These are phyloP conservation scores for Talpa occidentalis DNA, from an alignment of 2,113 vertebrate genomes.

Conservation along the genomic window DNA sequence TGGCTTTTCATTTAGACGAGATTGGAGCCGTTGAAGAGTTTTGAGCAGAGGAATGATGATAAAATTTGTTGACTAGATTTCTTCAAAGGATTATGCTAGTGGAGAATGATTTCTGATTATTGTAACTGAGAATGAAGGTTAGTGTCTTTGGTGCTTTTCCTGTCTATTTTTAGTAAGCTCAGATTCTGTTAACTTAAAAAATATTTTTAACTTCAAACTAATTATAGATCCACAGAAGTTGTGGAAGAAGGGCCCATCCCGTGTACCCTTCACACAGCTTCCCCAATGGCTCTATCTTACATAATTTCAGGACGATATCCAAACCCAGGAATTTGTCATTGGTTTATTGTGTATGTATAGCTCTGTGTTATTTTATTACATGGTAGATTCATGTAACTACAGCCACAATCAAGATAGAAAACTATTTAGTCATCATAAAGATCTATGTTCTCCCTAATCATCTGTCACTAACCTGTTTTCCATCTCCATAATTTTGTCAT, in stretches of 20 bases:
- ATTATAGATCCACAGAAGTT: not conserved
- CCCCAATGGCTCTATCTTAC: not conserved
- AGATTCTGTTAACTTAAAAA: not conserved
- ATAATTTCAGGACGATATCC: not conserved
- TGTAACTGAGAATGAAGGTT: not conserved
- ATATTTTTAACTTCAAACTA: not conserved
- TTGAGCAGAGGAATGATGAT: not conserved
- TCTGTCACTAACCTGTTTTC: not conserved
- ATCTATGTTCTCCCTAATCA: not conserved
- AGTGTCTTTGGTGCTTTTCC: not conserved
- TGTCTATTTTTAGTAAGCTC: not conserved
- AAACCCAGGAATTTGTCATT: not conserved
- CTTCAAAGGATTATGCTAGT: slow-evolving; percentile 1
- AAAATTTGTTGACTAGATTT: not conserved
- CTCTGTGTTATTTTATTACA: not conserved
- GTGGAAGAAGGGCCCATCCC: not conserved
- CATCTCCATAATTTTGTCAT: not conserved
- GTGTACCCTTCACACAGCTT: not conserved
- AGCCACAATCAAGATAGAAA: not conserved
- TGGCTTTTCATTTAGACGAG: not conserved
- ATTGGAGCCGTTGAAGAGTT: not conserved
- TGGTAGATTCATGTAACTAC: not conserved
- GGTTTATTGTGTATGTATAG: not conserved
- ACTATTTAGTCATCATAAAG: not conserved
- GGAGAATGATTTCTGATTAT: not conserved